Conservation (phyloP, 2,113 vertebrate genomes). For the Equus quagga region DNA sequence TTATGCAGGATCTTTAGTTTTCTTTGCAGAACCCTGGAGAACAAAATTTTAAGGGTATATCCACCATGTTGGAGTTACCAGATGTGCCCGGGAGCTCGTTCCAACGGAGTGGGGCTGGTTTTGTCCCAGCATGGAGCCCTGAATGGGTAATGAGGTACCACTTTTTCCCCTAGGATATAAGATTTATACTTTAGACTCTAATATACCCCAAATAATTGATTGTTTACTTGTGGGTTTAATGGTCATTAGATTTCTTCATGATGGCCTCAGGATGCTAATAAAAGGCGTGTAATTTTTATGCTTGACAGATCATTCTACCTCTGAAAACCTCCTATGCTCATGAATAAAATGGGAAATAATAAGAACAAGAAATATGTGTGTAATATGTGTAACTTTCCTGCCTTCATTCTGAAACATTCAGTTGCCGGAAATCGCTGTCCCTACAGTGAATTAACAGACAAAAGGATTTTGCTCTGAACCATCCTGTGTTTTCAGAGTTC, state of each 20-base stretch:
- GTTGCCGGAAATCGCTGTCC: not conserved
- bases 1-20: not conserved
- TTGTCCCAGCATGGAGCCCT: not conserved
- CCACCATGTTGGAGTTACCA: not conserved
- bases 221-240: not conserved
- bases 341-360: not conserved
- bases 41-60: not conserved
- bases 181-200: not conserved
- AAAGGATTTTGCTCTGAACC: not conserved
- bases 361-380: not conserved
- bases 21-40: not conserved
- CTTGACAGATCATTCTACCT: not conserved
- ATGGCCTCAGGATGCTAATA: not conserved
- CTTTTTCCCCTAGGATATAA: not conserved
- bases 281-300: not conserved
- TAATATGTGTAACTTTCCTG: not conserved
- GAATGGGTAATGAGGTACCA: not conserved
- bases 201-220: not conserved
- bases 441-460: not conserved
- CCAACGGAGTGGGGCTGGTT: rapidly evolving
- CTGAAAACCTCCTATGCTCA: not conserved
- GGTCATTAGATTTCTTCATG: not conserved
- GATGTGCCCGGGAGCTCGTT: too few relatives aligned
- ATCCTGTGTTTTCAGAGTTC: not conserved
- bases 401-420: not conserved